These are phyloP conservation scores for Drosophila nigromelanica DNA, from an alignment of 1,140 invertebrate species.

Conservation along the genomic window DNA sequence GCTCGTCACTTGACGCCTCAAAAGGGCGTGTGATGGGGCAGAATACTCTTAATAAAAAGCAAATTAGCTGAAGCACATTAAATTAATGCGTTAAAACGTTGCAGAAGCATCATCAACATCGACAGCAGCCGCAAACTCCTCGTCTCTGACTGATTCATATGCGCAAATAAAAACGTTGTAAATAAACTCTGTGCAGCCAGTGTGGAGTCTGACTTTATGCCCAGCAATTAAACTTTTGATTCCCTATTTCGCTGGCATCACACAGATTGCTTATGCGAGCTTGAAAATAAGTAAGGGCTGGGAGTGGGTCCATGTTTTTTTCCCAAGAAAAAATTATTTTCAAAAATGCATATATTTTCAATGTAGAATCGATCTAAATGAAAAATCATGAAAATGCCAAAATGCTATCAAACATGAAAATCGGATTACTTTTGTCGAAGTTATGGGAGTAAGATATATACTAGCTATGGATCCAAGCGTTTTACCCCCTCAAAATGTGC, in stretches of 20 bases:
- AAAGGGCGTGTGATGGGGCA: background rate
- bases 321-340: no score
- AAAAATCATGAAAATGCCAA: no score
- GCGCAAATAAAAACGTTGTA: constrained; percentile 48
- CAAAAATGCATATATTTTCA: no score
- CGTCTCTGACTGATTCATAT: background rate
- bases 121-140: background rate
- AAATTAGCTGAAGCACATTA: constrained; percentile 77
- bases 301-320: no score
- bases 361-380: no score
- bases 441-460: no score
- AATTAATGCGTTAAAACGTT: constrained; percentile 53
- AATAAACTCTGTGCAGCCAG: background rate
- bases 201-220: constrained; percentile 39
- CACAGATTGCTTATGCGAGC: constrained; percentile 14
- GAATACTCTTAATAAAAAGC: constrained; percentile 65
- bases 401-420: no score
- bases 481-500: no score
- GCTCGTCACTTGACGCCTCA: constrained; percentile 28
- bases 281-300: constrained; percentile 19
- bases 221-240: constrained; percentile 57
- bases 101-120: constrained; percentile 29
- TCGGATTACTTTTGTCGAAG: no score
- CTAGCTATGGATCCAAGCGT: no score
- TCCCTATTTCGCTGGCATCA: constrained; percentile 34